Evolutionary conservation across 2,797 vertebrate species (phyloP).

Genomic region (Chaunax sp.): DNA sequence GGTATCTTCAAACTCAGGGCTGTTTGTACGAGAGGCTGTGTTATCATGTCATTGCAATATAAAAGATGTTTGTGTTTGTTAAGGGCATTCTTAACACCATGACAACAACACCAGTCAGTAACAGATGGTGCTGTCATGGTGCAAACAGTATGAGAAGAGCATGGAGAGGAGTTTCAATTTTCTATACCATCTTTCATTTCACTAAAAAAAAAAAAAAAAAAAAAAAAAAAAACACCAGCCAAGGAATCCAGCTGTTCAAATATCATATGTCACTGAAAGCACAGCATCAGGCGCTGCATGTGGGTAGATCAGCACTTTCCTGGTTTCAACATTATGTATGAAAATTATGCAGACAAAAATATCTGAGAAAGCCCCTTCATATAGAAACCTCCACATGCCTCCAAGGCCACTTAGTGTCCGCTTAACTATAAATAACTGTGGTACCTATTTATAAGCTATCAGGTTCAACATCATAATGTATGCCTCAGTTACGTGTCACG

Average conservation of each 20-base stretch:
- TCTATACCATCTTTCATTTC: constrained; percentile 25
- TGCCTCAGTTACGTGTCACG: constrained; percentile 10
- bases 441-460: constrained; percentile 26
- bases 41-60: constrained; percentile 44
- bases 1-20: constrained; percentile 22
- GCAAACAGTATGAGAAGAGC: constrained; percentile 62
- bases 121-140: constrained; percentile 73
- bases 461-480: constrained; percentile 30
- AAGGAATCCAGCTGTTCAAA: constrained; percentile 17
- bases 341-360: constrained; percentile 13
- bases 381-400: too few relatives aligned
- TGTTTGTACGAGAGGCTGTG: constrained; percentile 31
- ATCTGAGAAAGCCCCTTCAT: too few relatives aligned
- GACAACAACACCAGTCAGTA: constrained; percentile 71
- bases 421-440: constrained; percentile 33
- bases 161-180: constrained; percentile 39
- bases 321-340: constrained; percentile 19
- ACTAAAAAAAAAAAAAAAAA: constrained; percentile 21
- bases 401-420: constrained; percentile 12
- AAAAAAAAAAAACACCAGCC: neutral
- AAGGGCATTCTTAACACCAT: constrained; percentile 59
- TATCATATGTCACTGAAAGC: constrained; percentile 4
- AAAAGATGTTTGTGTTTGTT: constrained; percentile 60
- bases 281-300: constrained; percentile 12
- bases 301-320: constrained; percentile 3